Base-by-base conservation (phyloP, 2,888 invertebrate genomes). In the Dryadula phaetusa region DNA sequence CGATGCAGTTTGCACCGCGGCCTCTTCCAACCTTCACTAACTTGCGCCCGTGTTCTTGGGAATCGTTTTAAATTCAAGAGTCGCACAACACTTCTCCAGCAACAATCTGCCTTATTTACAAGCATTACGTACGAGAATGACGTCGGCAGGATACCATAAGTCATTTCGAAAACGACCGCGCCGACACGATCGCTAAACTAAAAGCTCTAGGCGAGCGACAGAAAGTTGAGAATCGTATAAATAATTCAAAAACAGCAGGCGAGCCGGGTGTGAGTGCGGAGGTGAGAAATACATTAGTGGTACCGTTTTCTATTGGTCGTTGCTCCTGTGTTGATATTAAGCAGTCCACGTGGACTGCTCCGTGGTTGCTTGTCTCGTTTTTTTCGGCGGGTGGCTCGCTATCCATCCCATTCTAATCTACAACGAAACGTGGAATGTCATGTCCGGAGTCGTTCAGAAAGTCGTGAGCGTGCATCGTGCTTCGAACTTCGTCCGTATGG, bases 211-310 rank as follows among this genome's bases (percentile, higher is more conserved):
- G 54, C 34, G 64, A 8, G 75, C 44, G 73, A 37, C 56, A 60
- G 76, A 90, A 84, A 87, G 91, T 85, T 84, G 81, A 88, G 76
- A 88, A 82, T 88, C 79, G 83, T 76, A 79, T 84, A 80, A 81
- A 82, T 83, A 80, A 82, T 84, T 72, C 76, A 83, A 80, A 85
- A 87, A 85, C 87, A 84, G 84, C 84, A 85, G 82, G 82, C 76
- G 82, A 81, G 82, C 81, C 86, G 87, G 87, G 90, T 91, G 90
- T 92, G 92, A 89, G 92, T 91, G 91, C 90, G 90, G 91, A 93
- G 93, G 92, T 93, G 93, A 93, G 93, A 93, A 93, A 93, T 93
- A 93, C 93, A 93, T 93, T 93, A 93, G 92, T 88, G 91, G 90
- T 92, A 85, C 90, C 90, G 91, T 91, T 91, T 90, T 88, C 92